phyloP scores from a whole-genome alignment of 2,113 vertebrate genomes.

The Nothocercus nigrocapillus region DNA sequence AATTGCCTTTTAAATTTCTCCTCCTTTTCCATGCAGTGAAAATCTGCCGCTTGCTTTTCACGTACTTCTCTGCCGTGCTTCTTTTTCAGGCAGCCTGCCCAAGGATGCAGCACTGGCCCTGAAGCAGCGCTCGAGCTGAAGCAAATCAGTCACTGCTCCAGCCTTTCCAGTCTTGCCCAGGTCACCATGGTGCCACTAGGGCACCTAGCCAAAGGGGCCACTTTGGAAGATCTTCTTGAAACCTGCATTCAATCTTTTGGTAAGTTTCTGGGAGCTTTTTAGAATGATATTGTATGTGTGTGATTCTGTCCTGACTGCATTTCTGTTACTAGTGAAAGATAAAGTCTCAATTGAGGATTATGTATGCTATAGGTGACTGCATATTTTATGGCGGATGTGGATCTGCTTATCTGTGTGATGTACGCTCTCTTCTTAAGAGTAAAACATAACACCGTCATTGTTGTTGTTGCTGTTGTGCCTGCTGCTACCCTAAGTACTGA shows the following conservation, averaged over 20 bases:
- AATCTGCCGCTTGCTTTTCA: background rate
- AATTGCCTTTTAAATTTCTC: slow-evolving; percentile 62
- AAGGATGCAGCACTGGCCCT: slow-evolving; percentile 82
- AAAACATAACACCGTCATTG: background rate
- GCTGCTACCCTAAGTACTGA: background rate
- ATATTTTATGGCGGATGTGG: background rate
- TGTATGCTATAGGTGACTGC: background rate
- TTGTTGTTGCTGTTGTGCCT: background rate
- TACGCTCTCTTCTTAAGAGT: background rate
- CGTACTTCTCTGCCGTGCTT: slow-evolving; percentile 36
- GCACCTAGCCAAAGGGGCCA: slow-evolving; percentile 89
- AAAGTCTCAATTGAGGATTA: background rate
- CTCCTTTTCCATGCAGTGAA: slow-evolving; percentile 31
- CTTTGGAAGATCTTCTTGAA: slow-evolving; percentile 93
- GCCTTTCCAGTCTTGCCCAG: slow-evolving; percentile 79
- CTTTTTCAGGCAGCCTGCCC: slow-evolving; percentile 78
- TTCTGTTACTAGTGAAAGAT: background rate
- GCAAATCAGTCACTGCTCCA: slow-evolving; percentile 72
- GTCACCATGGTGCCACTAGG: slow-evolving; percentile 85
- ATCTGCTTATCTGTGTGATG: background rate
- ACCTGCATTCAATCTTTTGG: slow-evolving; percentile 93
- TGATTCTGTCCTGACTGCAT: background rate
- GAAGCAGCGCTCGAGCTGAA: slow-evolving; percentile 83
- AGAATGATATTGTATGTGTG: background rate
- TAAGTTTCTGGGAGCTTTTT: slow-evolving; percentile 74